Conservation (phyloP, 2,113 vertebrate genomes). For the Hirundichthys speculiger region DNA sequence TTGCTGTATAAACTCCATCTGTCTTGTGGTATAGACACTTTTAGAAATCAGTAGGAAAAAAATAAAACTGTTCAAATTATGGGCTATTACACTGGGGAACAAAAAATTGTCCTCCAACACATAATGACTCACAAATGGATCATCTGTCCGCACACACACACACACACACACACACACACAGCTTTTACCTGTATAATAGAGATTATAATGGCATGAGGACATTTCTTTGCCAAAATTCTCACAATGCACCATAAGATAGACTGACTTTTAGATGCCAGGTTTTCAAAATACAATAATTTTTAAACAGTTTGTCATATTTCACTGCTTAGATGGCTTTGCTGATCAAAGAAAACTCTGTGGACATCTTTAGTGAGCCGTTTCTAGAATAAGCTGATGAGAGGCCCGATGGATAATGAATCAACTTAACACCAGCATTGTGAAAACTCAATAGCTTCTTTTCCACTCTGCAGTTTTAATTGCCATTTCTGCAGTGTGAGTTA, state of each 20-base stretch:
- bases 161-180: conserved; percentile 14
- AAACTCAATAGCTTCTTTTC: conserved; percentile 18
- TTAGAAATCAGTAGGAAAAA: conserved; percentile 4
- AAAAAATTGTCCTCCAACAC: no score
- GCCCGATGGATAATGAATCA: conserved; percentile 37
- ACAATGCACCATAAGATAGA: conserved; percentile 62
- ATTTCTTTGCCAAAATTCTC: conserved; percentile 56
- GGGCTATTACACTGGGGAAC: no score
- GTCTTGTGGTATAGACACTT: not conserved
- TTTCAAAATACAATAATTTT: conserved; percentile 58
- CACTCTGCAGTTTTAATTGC: conserved; percentile 18
- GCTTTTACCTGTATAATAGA: conserved; percentile 62
- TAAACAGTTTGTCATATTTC: conserved; percentile 49
- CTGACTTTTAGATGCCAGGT: conserved; percentile 60
- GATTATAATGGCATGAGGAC: conserved; percentile 62
- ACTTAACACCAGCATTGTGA: conserved; percentile 23
- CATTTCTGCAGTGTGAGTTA: conserved; percentile 7
- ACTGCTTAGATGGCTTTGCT: conserved; percentile 20
- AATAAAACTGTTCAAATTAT: not conserved
- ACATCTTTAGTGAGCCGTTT: conserved; percentile 32
- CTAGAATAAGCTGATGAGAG: conserved; percentile 13
- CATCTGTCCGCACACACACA: conserved; percentile 18
- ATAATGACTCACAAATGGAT: conserved; percentile 9
- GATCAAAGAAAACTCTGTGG: conserved; percentile 5
- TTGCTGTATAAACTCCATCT: not conserved